A percentile compares a stretch with the other conserved stretches of the same genome.
These are phyloP conservation scores for Setophaga kirtlandii DNA, from an alignment of 2,113 vertebrate genomes.

Conservation along the genomic window DNA sequence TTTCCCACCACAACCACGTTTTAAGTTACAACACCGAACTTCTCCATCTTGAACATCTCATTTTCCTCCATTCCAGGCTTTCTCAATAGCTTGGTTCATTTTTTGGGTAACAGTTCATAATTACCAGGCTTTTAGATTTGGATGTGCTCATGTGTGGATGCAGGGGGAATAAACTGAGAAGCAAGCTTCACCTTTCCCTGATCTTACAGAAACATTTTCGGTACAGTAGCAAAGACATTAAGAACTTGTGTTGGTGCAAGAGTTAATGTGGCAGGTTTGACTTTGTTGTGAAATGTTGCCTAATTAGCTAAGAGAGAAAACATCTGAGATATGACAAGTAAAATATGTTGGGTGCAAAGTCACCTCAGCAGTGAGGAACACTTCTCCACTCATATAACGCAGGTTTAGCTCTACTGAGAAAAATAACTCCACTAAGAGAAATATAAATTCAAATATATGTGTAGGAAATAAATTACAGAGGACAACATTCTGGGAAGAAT, in stretches of 20 bases:
- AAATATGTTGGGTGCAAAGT: not conserved
- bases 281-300: not conserved
- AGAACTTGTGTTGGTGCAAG: not conserved
- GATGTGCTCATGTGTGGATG: fast-evolving
- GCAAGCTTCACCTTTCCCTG: not conserved
- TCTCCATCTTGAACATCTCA: not conserved
- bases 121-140: not conserved
- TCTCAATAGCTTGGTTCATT: not conserved
- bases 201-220: not conserved
- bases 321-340: not conserved
- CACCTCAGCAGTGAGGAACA: not conserved
- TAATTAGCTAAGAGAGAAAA: not conserved
- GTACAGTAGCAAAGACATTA: not conserved
- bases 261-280: not conserved
- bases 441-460: not conserved
- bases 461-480: not conserved
- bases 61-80: not conserved
- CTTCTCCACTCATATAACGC: not conserved
- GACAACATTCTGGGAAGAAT: not conserved
- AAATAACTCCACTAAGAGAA: not conserved
- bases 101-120: not conserved
- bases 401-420: not conserved
- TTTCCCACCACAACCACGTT: not conserved
- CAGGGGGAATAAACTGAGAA: not conserved
- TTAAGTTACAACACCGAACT: not conserved